These are phyloP conservation scores for Bos javanicus DNA, from an alignment of 2,113 vertebrate species.

Conservation along the genomic window DNA sequence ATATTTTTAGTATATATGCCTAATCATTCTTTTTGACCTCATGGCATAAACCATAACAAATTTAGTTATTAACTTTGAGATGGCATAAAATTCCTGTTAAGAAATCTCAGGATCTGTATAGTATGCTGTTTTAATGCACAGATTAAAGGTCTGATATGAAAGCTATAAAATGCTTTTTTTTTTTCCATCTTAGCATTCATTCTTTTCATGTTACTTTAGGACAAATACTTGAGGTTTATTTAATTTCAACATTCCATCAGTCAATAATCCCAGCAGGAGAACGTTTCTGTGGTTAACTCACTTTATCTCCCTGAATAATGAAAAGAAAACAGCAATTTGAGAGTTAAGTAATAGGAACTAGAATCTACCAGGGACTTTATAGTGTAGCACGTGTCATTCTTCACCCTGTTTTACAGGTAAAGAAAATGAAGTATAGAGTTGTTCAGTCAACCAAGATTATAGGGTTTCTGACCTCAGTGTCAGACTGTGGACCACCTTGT, in stretches of 20 bases:
- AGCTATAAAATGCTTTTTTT: not conserved
- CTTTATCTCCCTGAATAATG: not conserved
- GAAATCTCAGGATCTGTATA: not conserved
- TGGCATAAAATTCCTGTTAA: slow-evolving; percentile 13
- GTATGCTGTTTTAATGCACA: not conserved
- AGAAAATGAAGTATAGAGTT: not conserved
- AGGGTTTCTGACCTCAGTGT: not conserved
- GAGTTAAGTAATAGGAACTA: not conserved
- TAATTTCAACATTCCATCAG: not conserved
- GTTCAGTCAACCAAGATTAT: not conserved
- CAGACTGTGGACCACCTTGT: not conserved
- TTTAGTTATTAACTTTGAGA: slow-evolving; percentile 10
- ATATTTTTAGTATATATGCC: not conserved
- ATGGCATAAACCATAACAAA: slow-evolving; percentile 47
- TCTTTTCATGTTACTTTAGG: not conserved
- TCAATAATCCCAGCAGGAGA: not conserved
- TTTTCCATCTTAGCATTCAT: not conserved
- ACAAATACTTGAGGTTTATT: not conserved
- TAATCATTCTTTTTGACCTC: slow-evolving; percentile 44
- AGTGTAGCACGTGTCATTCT: not conserved
- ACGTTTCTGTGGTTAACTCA: not conserved
- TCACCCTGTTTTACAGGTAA: not conserved
- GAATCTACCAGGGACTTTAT: not conserved
- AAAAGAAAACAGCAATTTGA: not conserved
- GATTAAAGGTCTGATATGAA: not conserved